Base-by-base conservation (phyloP, 2,797 vertebrate genomes). In the Eupleurogrammus muticus region DNA sequence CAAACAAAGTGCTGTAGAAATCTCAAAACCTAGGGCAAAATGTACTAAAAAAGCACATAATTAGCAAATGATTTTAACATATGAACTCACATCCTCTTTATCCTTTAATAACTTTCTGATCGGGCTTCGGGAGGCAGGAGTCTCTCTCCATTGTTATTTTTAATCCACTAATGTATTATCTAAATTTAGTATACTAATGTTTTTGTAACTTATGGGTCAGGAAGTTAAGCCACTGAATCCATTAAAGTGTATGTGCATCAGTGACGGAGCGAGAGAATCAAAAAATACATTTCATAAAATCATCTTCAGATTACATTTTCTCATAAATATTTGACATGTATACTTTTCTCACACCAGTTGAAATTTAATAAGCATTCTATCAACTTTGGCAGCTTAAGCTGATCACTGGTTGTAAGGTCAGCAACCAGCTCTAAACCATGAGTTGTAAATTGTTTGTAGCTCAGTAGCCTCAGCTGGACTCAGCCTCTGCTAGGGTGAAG, bases 401-500 rank as follows among this genome's bases (percentile, higher is more conserved):
- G 13, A 13, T n/a, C 19, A 17, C 19, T 34, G 5, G 14, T 42
- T 23, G 21, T 42, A 32, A 34, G 53, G 14, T 34, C 28, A 23
- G 28, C 21, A 57, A 0, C 9, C 10, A 20, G 5, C 56, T 34
- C 21, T 12, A 38, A 54, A 56, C 21, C 38, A 50, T 55, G 13
- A 67, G 10, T 47, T 20, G 7, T 66, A 35, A 38, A 2, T 70
- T 73, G 53, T 77, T 47, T 65, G 52, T 53, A 28, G 40, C 64
- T 70, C 24, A 47, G 35, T 38, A 36, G 20, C 17, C 46, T 10
- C 23, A 61, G 48, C 54, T 63, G 36, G 47, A 34, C 38, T 13
- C 54, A 60, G 9, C 49, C 49, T 12, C 55, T 60, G 23, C 40
- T 56, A 2, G 60, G 49, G 53, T 71, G 52, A 76, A 42, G 47